Percentiles rank a stretch among this genome's conserved stretches.
Evolutionary conservation across 2,888 invertebrate genomes (phyloP).

Genomic region (Byasa hedistus): DNA sequence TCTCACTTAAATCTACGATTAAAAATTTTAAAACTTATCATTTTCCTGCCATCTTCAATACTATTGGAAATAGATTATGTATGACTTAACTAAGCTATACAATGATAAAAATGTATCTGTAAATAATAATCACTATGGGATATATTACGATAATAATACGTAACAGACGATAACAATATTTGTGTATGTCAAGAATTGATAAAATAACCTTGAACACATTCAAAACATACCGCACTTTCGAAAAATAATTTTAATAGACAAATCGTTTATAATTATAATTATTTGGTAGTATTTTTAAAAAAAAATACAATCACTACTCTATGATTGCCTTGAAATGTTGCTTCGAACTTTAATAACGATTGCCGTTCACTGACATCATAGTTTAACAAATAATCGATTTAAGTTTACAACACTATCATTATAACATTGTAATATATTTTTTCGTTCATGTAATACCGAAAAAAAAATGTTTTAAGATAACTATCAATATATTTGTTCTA

Average conservation of each 20-base stretch:
- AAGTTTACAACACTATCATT: not conserved
- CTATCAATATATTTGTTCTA: no score
- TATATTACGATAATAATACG: not conserved
- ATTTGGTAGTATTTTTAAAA: not conserved
- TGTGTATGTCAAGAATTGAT: constrained; percentile 2
- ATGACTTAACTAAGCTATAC: no score
- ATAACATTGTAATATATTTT: no score
- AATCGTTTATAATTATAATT: not conserved
- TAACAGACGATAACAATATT: not conserved
- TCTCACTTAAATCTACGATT: no score
- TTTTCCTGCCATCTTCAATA: no score
- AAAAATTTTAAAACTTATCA: no score
- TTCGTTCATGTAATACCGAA: no score
- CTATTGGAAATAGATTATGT: no score
- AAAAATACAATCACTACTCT: not conserved
- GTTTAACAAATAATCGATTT: not conserved
- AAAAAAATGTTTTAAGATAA: no score
- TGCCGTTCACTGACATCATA: not conserved
- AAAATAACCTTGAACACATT: not conserved
- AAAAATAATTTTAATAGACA: not conserved
- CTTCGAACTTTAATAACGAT: not conserved
- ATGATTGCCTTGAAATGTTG: not conserved
- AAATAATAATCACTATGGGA: no score
- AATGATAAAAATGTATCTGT: no score
- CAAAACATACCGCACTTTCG: not conserved